Conservation (phyloP, 2,888 invertebrate species). For the Conus canariensis region DNA sequence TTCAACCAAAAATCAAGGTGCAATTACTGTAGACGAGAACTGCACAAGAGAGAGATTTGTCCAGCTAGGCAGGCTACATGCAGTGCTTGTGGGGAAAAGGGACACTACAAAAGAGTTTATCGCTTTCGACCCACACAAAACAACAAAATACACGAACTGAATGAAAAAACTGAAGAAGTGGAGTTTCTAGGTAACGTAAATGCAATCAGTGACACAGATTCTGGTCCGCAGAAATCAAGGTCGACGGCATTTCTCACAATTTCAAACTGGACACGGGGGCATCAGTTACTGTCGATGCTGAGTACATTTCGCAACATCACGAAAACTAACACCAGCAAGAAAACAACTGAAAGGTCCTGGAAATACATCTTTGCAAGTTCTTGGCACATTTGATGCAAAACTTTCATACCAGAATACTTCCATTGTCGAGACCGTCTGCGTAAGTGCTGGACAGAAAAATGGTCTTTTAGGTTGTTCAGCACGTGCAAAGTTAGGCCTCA, state of each 20-base stretch:
- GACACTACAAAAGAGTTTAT: slow-evolving; percentile 1
- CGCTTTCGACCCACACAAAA: background rate
- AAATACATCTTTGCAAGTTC: background rate
- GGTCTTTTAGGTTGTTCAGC: slow-evolving; percentile 20
- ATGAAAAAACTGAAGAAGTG: background rate
- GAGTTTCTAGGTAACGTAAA: background rate
- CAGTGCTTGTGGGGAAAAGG: background rate
- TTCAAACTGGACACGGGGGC: slow-evolving; percentile 42
- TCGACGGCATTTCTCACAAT: background rate
- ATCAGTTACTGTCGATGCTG: slow-evolving; percentile 22
- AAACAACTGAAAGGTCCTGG: slow-evolving; percentile 28
- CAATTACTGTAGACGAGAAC: slow-evolving; percentile 4
- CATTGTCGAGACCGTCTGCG: background rate
- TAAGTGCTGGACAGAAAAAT: background rate
- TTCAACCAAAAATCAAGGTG: background rate
- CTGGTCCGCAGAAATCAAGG: background rate
- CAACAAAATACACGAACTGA: background rate
- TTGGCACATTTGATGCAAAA: background rate
- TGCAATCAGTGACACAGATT: background rate
- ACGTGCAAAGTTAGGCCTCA: slow-evolving; percentile 10
- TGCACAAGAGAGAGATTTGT: background rate
- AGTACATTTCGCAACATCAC: background rate
- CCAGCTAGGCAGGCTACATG: slow-evolving; percentile 20
- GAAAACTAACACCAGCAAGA: background rate
- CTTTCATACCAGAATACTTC: background rate